Evolutionary conservation across 1,140 invertebrate genomes (phyloP).

Genomic region (Zeugodacus cucurbitae): DNA sequence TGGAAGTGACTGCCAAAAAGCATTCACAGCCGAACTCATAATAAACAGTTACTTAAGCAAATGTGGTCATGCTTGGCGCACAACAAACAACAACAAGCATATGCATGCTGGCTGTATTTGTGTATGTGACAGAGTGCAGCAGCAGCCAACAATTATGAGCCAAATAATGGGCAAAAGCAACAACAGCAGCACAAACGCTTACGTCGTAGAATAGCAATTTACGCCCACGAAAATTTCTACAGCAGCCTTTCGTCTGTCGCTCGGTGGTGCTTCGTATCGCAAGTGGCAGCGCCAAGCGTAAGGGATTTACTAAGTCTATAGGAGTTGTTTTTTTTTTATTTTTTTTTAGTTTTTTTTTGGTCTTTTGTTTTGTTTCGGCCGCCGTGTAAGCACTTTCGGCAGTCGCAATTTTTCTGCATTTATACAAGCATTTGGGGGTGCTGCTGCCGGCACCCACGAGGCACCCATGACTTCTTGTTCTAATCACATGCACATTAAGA

Average conservation of each 20-base stretch:
- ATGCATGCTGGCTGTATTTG: background rate
- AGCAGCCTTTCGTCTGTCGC: background rate
- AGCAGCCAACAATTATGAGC: conserved; percentile 8
- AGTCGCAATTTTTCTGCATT: background rate
- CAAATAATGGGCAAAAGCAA: background rate
- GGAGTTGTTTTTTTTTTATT: background rate
- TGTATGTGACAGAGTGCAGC: background rate
- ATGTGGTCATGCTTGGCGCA: background rate
- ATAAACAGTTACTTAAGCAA: conserved; percentile 10
- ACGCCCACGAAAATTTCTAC: background rate
- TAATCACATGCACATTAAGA: conserved; percentile 1
- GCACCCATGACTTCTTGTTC: background rate
- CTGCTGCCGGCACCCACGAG: background rate
- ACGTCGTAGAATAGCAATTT: background rate
- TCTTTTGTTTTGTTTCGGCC: background rate
- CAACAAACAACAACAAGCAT: background rate
- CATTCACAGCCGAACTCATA: background rate
- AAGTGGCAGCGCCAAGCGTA: background rate
- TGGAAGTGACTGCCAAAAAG: background rate
- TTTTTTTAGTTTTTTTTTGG: background rate
- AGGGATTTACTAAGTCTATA: background rate
- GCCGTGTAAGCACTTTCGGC: background rate
- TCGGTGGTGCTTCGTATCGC: background rate
- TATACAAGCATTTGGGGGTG: background rate
- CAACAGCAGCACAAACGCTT: background rate